A percentile compares a stretch with the other conserved stretches of the same genome.
Conservation (phyloP, 2,888 invertebrate species). For the Ectemnius lituratus region DNA sequence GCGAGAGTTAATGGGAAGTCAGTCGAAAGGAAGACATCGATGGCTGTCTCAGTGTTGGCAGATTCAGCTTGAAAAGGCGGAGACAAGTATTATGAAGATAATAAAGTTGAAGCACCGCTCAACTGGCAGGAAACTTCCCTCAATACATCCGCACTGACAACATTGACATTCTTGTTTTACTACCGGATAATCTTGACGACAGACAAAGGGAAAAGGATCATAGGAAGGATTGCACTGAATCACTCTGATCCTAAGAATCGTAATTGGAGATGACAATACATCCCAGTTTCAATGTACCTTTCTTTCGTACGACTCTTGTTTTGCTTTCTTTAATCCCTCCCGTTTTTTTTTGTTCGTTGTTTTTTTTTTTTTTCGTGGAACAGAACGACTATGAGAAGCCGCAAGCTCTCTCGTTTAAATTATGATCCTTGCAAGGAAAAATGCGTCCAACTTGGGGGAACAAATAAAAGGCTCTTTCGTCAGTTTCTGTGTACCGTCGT, state of each 20-base stretch:
- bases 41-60: background rate
- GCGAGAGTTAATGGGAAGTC: no score
- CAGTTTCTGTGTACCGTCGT: background rate
- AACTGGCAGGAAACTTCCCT: conserved; percentile 18
- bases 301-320: no score
- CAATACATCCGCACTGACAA: conserved; percentile 21
- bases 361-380: no score
- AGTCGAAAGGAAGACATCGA: background rate
- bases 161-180: conserved; percentile 40
- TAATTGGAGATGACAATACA: no score
- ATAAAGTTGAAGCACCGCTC: conserved; percentile 28
- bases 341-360: no score
- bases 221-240: no score
- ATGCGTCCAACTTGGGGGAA: background rate
- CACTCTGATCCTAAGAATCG: no score
- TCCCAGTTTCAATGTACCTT: no score
- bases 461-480: background rate
- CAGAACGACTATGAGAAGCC: no score
- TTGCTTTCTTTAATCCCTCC: no score
- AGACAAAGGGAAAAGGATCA: no score
- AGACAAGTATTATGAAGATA: conserved; percentile 26
- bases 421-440: background rate
- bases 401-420: background rate
- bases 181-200: background rate
- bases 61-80: background rate